phyloP scores from a whole-genome alignment of 2,113 vertebrate genomes.

The Elaphurus davidianus region DNA sequence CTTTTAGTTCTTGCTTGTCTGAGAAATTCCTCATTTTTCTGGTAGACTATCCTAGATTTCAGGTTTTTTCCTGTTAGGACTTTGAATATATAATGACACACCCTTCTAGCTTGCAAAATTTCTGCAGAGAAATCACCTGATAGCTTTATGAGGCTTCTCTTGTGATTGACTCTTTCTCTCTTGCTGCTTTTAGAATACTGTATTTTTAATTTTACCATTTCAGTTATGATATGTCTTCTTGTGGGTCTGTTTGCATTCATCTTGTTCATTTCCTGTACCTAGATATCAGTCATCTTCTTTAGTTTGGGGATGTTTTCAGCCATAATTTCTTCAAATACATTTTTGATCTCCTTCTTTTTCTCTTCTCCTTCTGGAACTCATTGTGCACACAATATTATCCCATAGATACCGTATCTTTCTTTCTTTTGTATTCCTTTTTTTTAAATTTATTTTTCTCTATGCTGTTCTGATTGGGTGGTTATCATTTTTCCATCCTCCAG shows the following conservation, averaged over 20 bases:
- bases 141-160: not conserved
- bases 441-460: not conserved
- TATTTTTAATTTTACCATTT: not conserved
- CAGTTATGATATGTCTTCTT: not conserved
- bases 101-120: not conserved
- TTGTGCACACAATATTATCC: not conserved
- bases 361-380: not conserved
- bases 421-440: not conserved
- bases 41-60: not conserved
- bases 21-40: not conserved
- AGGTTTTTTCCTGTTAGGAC: not conserved
- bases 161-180: not conserved
- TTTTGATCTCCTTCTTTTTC: not conserved
- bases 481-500: not conserved
- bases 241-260: not conserved
- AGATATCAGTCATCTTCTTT: not conserved
- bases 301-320: not conserved
- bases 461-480: not conserved
- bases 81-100: not conserved
- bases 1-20: not conserved
- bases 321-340: not conserved
- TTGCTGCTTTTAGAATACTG: not conserved
- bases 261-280: not conserved
- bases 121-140: not conserved
- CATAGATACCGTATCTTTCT: not conserved